Evolutionary conservation across 2,888 invertebrate species (phyloP).

Genomic region (Baccha elongata): DNA sequence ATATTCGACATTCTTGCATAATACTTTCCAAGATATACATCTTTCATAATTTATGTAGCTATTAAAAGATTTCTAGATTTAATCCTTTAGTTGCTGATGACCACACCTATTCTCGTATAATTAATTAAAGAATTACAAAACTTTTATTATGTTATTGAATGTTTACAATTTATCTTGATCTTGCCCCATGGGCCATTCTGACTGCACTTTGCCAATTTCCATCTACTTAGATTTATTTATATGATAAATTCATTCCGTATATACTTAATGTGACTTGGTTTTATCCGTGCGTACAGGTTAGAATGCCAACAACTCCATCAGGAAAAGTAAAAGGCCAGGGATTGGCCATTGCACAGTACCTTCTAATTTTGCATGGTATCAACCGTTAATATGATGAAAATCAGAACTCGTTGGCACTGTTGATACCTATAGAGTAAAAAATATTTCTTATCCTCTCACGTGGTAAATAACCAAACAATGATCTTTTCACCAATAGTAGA

Average conservation of each 20-base stretch:
- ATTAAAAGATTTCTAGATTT: too few relatives aligned
- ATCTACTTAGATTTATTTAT: constrained; percentile 40
- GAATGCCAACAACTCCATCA: constrained; percentile 7
- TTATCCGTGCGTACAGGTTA: constrained; percentile 11
- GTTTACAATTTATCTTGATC: neutral
- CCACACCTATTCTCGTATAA: constrained; percentile 24
- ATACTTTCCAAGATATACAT: too few relatives aligned
- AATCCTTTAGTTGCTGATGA: neutral
- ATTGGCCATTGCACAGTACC: too few relatives aligned
- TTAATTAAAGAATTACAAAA: constrained; percentile 40
- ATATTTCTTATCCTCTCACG: constrained; percentile 2
- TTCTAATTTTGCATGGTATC: neutral
- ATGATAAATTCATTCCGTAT: constrained; percentile 38
- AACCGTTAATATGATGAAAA: constrained; percentile 9
- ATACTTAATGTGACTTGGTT: constrained; percentile 20
- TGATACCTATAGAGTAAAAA: neutral
- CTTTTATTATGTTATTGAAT: neutral
- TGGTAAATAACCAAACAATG: constrained; percentile 31
- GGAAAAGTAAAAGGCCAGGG: constrained; percentile 43
- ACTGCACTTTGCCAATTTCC: constrained; percentile 32
- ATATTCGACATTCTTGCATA: too few relatives aligned
- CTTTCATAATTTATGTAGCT: too few relatives aligned
- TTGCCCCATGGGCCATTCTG: neutral
- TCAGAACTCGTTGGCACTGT: constrained; percentile 14
- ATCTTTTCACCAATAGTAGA: constrained; percentile 34